Base-by-base conservation (phyloP, 2,888 invertebrate genomes). In the Globia sparganii region DNA sequence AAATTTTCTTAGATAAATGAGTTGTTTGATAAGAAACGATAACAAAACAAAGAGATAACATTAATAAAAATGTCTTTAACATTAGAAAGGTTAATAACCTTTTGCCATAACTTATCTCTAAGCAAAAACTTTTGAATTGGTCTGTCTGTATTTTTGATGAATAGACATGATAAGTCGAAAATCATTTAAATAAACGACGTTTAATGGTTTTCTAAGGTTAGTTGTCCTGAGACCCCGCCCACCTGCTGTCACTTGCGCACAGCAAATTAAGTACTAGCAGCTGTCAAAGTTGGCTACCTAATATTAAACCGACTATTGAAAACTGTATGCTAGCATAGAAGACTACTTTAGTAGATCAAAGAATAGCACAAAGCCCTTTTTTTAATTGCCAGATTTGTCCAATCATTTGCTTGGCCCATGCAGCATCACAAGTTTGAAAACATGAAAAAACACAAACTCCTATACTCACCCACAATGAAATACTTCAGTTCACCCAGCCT, bases 401-500 rank as follows among this genome's bases (percentile, higher is more conserved):
- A 46, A 3, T 28, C 2, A 34, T n/a, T 72, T 34, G 21, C 13
- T 34, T 46, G 11, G 25, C 5, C 11, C 11, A 25, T n/a, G 31
- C 37, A 53, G 28, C 25, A 70, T 58, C 2, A 49, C 4, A 61
- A n/a, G 34, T 28, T 71, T 21, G 25, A 1, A 31, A 18, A 31
- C n/a, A 5, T 31, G n/a, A 40, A 9, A 62, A 31, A n/a, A 53
- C 15, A 68, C 21, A 18, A 67, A 25, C 9, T 31, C 25, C 34
- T 34, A 11, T 18, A 94, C 96, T 94, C 78, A 97, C 97, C 97
- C 90, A 97, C 97, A 86, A 99, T 97, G 90, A 99, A 99, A 92
- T 98, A 99, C 91, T 98, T 98, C 84, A 98, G 96, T 72, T 97
- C 97, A 6, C 97, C 98, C 64, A 99, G 95, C 91, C 97, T 98